Evolutionary conservation across 2,888 invertebrate species (phyloP).

Genomic region (Tachina lurida): DNA sequence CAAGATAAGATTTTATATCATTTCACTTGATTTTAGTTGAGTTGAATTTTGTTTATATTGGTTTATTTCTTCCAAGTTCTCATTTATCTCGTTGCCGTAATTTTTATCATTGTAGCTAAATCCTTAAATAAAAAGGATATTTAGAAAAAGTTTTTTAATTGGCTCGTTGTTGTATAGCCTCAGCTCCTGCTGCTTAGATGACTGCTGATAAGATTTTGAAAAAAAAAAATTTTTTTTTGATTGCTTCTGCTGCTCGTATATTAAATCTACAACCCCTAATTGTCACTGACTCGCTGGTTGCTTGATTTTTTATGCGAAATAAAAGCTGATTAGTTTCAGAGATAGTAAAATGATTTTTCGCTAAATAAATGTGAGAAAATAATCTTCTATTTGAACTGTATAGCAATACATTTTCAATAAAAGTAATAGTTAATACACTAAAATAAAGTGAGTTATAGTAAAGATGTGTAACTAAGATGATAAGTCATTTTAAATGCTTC

Average conservation of each 20-base stretch:
- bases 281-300: conserved; percentile 22
- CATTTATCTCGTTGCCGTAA: conserved; percentile 17
- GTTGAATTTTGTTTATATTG: conserved; percentile 20
- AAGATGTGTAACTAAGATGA: no score
- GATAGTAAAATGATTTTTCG: neutral
- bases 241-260: conserved; percentile 23
- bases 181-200: conserved; percentile 49
- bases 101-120: conserved; percentile 10
- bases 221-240: conserved; percentile 14
- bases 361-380: no score
- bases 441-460: no score
- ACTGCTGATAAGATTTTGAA: conserved; percentile 58
- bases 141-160: conserved; percentile 64
- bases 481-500: no score
- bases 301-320: neutral
- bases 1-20: conserved; percentile 61
- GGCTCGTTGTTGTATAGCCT: conserved; percentile 54
- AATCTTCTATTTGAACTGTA: no score
- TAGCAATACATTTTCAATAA: no score
- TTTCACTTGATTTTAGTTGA: conserved; percentile 41
- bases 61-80: conserved; percentile 16
- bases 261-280: conserved; percentile 55
- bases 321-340: conserved; percentile 10
- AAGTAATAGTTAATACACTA: no score
- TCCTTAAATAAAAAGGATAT: conserved; percentile 56